These are phyloP conservation scores for Mactra quadrangularis DNA, from an alignment of 1,140 invertebrate genomes.

Conservation along the genomic window DNA sequence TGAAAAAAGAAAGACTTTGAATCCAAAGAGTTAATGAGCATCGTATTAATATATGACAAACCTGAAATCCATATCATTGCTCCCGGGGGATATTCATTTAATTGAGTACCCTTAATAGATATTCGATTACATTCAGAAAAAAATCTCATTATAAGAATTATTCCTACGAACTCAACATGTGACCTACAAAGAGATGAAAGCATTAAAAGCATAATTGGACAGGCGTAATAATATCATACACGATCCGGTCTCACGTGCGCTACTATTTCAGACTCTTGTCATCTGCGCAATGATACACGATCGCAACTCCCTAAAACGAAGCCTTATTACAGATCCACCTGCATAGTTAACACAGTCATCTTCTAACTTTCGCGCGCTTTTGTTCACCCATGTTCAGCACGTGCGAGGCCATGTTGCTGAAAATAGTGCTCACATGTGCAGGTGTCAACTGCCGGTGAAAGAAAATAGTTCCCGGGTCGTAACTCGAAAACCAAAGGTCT, in stretches of 20 bases:
- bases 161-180: no score
- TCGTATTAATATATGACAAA: no score
- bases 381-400: slow-evolving; percentile 47
- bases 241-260: slow-evolving; percentile 12
- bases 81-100: no score
- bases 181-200: no score
- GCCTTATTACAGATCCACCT: slow-evolving; percentile 32
- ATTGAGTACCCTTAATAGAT: no score
- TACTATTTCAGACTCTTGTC: slow-evolving; percentile 22
- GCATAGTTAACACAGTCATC: slow-evolving; percentile 3
- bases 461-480: slow-evolving; percentile 16
- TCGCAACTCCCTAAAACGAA: background rate
- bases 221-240: background rate
- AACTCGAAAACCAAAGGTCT: slow-evolving; percentile 19
- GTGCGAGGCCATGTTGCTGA: slow-evolving; percentile 20
- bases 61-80: no score
- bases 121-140: no score
- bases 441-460: slow-evolving; percentile 26
- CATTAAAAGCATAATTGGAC: no score
- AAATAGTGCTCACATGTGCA: slow-evolving; percentile 34
- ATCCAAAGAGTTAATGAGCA: no score
- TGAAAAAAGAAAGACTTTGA: no score
- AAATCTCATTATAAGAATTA: no score
- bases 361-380: slow-evolving; percentile 6
- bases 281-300: slow-evolving; percentile 34